A percentile compares a stretch with the other conserved stretches of the same genome.
These are phyloP conservation scores for Endotricha flammealis DNA, from an alignment of 2,888 invertebrate species.

Conservation along the genomic window DNA sequence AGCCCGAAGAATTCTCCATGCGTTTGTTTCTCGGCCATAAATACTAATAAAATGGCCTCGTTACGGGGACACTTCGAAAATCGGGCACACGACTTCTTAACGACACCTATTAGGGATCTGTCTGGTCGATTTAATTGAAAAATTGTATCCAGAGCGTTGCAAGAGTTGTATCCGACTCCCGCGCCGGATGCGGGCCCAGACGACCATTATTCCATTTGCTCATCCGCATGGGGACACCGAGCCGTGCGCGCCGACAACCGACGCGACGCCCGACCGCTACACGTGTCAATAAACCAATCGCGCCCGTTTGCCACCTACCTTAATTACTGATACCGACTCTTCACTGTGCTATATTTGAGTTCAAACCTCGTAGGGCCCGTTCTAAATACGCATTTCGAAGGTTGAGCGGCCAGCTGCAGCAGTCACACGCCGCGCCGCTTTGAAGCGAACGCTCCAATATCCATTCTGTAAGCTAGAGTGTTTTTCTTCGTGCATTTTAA, in stretches of 20 bases:
- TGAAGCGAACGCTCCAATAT: constrained; percentile 39
- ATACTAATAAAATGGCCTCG: constrained; percentile 75
- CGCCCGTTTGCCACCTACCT: constrained; percentile 31
- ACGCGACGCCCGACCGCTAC: constrained; percentile 25
- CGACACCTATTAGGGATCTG: constrained; percentile 77
- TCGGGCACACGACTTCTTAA: constrained; percentile 77
- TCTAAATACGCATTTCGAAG: constrained; percentile 34
- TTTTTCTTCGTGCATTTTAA: constrained; percentile 57
- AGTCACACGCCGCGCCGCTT: constrained; percentile 26
- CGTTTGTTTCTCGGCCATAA: constrained; percentile 71
- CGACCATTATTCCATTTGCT: constrained; percentile 76
- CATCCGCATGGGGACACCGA: constrained; percentile 72
- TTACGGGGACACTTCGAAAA: constrained; percentile 74
- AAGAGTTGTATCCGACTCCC: constrained; percentile 73
- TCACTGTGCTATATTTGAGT: constrained; percentile 54
- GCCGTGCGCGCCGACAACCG: constrained; percentile 16
- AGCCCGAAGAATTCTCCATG: constrained; percentile 46
- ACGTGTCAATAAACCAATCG: constrained; percentile 68
- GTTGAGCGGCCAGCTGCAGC: constrained; percentile 29
- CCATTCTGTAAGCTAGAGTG: constrained; percentile 45
- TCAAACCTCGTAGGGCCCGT: constrained; percentile 46
- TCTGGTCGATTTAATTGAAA: constrained; percentile 77
- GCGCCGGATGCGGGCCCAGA: constrained; percentile 78
- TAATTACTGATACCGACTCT: constrained; percentile 49
- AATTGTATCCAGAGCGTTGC: constrained; percentile 75